These are phyloP conservation scores for Lasioglossum calceatum DNA, from an alignment of 2,888 invertebrate genomes.

Conservation along the genomic window DNA sequence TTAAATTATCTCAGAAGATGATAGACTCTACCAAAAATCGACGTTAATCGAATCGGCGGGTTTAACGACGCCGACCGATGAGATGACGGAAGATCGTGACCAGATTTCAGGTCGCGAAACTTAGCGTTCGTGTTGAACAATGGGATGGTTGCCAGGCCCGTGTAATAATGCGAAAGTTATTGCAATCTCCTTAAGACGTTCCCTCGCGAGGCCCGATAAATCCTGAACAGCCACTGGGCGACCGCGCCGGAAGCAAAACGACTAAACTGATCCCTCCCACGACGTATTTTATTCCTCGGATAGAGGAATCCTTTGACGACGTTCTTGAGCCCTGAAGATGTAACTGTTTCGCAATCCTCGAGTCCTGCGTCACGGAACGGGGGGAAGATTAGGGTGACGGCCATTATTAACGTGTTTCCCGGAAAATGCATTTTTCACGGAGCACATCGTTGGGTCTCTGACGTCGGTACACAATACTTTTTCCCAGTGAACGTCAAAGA, in stretches of 20 bases:
- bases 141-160: slow-evolving; percentile 62
- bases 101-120: slow-evolving; percentile 10
- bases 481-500: too few relatives aligned
- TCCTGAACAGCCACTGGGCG: slow-evolving; percentile 59
- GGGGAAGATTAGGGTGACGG: not conserved
- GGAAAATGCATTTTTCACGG: not conserved
- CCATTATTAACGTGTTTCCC: not conserved
- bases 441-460: not conserved
- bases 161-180: slow-evolving; percentile 69
- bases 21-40: too few relatives aligned
- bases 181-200: slow-evolving; percentile 64
- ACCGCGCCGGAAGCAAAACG: slow-evolving; percentile 47
- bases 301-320: slow-evolving; percentile 36
- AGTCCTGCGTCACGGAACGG: not conserved
- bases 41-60: not conserved
- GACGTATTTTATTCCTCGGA: slow-evolving; percentile 54
- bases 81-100: not conserved
- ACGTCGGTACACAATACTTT: too few relatives aligned
- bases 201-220: slow-evolving; percentile 56
- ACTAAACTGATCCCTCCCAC: slow-evolving; percentile 55
- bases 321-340: not conserved
- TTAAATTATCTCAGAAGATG: too few relatives aligned
- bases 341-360: slow-evolving; percentile 27
- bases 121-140: slow-evolving; percentile 50
- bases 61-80: not conserved